A percentile compares a stretch with the other conserved stretches of the same genome.
These are phyloP conservation scores for Zosterops japonicus DNA, from an alignment of 2,113 vertebrate species.

Conservation along the genomic window DNA sequence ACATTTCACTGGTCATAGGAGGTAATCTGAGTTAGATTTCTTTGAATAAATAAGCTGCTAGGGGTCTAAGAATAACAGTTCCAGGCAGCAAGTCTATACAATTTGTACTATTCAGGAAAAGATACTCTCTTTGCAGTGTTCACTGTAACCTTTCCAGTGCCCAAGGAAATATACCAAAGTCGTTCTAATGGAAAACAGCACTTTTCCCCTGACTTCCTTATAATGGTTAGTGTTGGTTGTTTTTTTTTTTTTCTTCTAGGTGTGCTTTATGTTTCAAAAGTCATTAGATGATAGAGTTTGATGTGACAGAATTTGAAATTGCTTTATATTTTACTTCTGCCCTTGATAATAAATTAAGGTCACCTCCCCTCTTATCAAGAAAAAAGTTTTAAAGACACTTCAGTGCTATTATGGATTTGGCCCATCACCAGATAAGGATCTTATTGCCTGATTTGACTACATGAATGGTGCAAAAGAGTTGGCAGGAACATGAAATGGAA, in stretches of 20 bases:
- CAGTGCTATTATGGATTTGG: neutral
- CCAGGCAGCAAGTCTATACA: neutral
- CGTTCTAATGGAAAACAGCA: neutral
- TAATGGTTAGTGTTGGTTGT: neutral
- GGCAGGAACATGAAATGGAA: conserved; percentile 13
- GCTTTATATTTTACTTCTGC: neutral
- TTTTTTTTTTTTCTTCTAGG: neutral
- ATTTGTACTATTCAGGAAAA: neutral
- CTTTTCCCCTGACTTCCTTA: neutral
- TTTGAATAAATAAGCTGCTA: neutral
- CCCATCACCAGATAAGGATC: neutral
- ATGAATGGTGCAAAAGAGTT: neutral
- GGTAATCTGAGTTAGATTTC: neutral
- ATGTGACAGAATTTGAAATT: neutral
- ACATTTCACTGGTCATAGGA: neutral
- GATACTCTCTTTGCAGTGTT: neutral
- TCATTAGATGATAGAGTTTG: neutral
- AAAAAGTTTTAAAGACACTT: neutral
- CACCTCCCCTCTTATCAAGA: neutral
- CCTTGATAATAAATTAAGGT: neutral
- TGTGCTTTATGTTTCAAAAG: neutral
- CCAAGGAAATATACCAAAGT: neutral
- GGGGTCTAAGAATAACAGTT: neutral
- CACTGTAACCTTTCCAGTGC: neutral
- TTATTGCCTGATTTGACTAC: neutral